Conservation (phyloP, 2,888 invertebrate species). For the Cetonia aurata region DNA sequence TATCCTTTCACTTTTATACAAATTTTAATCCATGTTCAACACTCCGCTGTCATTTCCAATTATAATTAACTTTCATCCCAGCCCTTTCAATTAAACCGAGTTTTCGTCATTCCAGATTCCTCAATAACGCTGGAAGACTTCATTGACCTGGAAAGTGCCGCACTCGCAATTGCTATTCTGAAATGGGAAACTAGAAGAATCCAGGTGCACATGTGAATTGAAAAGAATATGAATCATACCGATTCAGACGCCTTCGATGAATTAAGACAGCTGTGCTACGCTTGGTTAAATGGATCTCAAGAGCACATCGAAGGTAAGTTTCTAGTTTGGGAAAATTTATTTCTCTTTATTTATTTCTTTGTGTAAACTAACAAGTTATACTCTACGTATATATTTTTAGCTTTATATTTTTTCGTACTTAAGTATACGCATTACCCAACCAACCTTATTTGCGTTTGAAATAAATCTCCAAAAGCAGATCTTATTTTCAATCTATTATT, state of each 20-base stretch:
- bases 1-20: no score
- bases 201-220: slow-evolving; percentile 14
- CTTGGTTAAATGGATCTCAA: slow-evolving; percentile 26
- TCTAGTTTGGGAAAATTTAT: neutral
- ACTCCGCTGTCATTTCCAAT: no score
- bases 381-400: no score
- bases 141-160: neutral
- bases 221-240: slow-evolving; percentile 43
- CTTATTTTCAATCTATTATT: slow-evolving; percentile 18
- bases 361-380: no score
- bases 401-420: no score
- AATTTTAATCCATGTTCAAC: no score
- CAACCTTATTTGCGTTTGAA: slow-evolving; percentile 20
- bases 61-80: no score
- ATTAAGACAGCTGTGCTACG: slow-evolving; percentile 28
- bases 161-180: neutral
- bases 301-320: slow-evolving; percentile 33
- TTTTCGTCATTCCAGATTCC: no score
- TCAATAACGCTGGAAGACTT: no score
- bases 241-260: slow-evolving; percentile 5
- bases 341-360: no score
- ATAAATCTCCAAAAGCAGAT: slow-evolving; percentile 4
- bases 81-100: no score
- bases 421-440: neutral
- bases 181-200: neutral